phyloP scores from a whole-genome alignment of 2,888 invertebrate genomes.

The Nezara viridula region DNA sequence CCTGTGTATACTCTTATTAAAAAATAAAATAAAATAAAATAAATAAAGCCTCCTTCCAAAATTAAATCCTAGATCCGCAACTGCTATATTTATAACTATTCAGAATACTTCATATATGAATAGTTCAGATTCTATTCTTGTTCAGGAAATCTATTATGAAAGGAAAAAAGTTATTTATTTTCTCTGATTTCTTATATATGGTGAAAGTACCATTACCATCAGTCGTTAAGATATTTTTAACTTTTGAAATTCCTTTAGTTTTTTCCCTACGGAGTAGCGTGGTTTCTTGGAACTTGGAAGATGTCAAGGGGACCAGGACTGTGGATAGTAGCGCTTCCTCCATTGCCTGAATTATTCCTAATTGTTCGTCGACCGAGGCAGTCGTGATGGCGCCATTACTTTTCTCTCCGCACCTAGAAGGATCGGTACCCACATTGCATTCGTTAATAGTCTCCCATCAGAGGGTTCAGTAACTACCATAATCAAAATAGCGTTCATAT shows the following conservation, averaged over 20 bases:
- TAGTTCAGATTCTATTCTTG: too few relatives aligned
- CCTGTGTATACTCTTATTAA: too few relatives aligned
- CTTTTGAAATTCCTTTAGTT: neutral
- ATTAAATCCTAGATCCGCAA: too few relatives aligned
- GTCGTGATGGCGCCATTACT: slow-evolving; percentile 8
- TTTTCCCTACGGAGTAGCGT: neutral
- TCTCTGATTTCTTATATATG: too few relatives aligned
- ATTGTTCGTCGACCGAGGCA: neutral
- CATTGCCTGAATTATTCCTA: slow-evolving; percentile 38
- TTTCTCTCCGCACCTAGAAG: neutral
- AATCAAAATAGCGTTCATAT: neutral
- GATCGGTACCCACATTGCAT: neutral
- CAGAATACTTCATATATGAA: too few relatives aligned
- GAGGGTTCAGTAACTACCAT: neutral
- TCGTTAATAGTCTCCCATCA: neutral
- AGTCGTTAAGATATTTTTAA: neutral
- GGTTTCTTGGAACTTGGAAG: neutral
- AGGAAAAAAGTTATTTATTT: too few relatives aligned
- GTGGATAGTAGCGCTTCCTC: neutral
- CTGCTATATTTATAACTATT: too few relatives aligned
- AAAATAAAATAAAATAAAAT: too few relatives aligned
- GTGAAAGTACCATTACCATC: neutral
- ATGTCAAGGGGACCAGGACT: neutral
- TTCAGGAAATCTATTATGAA: too few relatives aligned
- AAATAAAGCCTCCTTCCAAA: too few relatives aligned